Percentiles rank a stretch among this genome's conserved stretches.
Conservation (phyloP, 2,113 vertebrate genomes). For the Hiodon tergisus region DNA sequence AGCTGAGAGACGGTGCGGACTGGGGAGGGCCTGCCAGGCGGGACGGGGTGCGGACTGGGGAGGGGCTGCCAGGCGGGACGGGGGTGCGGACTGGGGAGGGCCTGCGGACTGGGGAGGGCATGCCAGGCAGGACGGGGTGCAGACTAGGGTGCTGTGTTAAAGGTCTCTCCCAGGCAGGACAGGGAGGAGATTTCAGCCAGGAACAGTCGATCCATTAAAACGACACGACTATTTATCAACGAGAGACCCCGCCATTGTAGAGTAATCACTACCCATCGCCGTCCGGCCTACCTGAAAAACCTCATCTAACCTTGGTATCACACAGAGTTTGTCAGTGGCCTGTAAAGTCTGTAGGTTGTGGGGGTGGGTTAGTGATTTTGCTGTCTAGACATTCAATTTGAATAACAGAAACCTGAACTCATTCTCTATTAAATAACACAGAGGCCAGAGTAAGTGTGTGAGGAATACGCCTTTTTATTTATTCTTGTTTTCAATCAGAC, state of each 20-base stretch:
- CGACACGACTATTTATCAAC: constrained; percentile 27
- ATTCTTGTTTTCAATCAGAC: constrained; percentile 34
- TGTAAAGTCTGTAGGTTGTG: neutral
- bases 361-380: constrained; percentile 11
- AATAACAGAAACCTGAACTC: constrained; percentile 24
- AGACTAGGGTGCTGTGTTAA: too few relatives aligned
- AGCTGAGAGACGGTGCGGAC: too few relatives aligned
- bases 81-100: neutral
- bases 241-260: constrained; percentile 13
- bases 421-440: constrained; percentile 40
- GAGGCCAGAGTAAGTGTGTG: constrained; percentile 28
- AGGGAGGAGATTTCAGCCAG: constrained; percentile 33
- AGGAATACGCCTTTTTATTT: neutral
- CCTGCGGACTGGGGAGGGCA: too few relatives aligned
- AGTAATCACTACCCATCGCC: constrained; percentile 22
- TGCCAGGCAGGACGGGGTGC: too few relatives aligned
- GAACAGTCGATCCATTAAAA: constrained; percentile 26
- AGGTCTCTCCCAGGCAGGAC: neutral
- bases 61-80: too few relatives aligned
- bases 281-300: constrained; percentile 25
- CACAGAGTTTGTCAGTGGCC: neutral
- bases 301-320: constrained; percentile 11
- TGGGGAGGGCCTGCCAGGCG: too few relatives aligned
- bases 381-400: constrained; percentile 53
- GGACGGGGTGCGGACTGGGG: too few relatives aligned